phyloP scores from a whole-genome alignment of 2,797 vertebrate species.

The Poecilia wingei region DNA sequence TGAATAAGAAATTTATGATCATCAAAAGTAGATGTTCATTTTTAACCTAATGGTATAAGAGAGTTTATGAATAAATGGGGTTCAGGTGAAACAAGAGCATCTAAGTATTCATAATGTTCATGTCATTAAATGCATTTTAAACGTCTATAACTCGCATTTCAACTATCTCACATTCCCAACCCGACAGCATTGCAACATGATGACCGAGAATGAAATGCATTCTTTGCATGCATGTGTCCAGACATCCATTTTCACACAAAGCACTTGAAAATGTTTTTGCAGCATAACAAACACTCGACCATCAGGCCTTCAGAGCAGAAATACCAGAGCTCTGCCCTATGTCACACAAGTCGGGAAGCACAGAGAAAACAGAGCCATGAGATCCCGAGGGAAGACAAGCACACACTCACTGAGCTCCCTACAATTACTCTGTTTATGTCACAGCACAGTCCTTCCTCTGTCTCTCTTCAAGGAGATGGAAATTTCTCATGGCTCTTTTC shows the following conservation, averaged over 20 bases:
- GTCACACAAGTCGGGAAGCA: conserved; percentile 51
- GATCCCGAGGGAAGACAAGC: conserved; percentile 40
- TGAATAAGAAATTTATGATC: not conserved
- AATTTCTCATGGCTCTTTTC: conserved; percentile 64
- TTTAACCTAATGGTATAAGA: not conserved
- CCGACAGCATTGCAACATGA: not conserved
- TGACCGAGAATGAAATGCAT: not conserved
- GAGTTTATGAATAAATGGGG: not conserved
- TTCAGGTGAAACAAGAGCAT: not conserved
- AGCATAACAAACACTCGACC: conserved; percentile 20
- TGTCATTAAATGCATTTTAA: not conserved
- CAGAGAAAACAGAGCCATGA: conserved; percentile 54
- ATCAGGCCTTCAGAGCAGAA: conserved; percentile 18
- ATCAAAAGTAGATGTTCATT: too few relatives aligned
- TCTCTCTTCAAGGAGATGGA: conserved; percentile 44
- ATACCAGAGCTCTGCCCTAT: conserved; percentile 33
- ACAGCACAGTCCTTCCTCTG: conserved; percentile 55
- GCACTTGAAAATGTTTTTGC: conserved; percentile 5
- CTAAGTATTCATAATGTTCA: not conserved
- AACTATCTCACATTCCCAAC: not conserved
- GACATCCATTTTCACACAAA: conserved; percentile 3
- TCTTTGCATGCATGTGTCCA: not conserved
- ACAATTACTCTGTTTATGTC: conserved; percentile 52
- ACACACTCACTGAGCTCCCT: conserved; percentile 5
- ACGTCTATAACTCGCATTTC: too few relatives aligned